Evolutionary conservation across 1,140 invertebrate genomes (phyloP).

Genomic region (Drosophila subpulchrella): DNA sequence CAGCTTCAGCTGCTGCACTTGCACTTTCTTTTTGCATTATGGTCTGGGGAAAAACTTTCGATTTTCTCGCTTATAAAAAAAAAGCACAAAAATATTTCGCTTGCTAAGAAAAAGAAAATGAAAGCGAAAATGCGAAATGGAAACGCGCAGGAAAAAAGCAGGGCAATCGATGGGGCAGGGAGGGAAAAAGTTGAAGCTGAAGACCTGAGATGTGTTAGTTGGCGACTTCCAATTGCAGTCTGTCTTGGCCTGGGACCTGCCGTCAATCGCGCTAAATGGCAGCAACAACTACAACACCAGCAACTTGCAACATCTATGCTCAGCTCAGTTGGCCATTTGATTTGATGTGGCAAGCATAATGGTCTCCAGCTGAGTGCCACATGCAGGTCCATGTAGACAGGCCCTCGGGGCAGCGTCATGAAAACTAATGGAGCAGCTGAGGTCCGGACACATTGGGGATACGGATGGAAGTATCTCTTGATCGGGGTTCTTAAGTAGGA

Average conservation of each 20-base stretch:
- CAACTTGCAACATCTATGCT: constrained; percentile 28
- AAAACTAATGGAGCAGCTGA: constrained; percentile 21
- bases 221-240: constrained; percentile 48
- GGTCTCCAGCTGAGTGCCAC: constrained; percentile 35
- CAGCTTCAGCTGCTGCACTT: constrained; percentile 76
- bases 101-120: constrained; percentile 80
- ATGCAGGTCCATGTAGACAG: constrained; percentile 50
- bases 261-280: constrained; percentile 51
- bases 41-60: constrained; percentile 84
- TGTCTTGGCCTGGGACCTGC: constrained; percentile 25
- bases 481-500: constrained; percentile 3
- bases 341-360: constrained; percentile 51
- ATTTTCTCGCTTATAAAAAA: constrained; percentile 75
- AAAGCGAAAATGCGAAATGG: constrained; percentile 79
- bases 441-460: constrained; percentile 25
- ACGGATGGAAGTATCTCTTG: not conserved
- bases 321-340: constrained; percentile 49
- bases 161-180: constrained; percentile 4
- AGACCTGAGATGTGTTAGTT: constrained; percentile 43
- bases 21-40: constrained; percentile 85
- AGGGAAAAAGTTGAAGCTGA: constrained; percentile 26
- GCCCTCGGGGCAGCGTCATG: constrained; percentile 37
- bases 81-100: constrained; percentile 52
- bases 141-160: constrained; percentile 41
- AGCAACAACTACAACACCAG: constrained; percentile 14